Evolutionary conservation across 2,888 invertebrate genomes (phyloP).

Genomic region (Hylaea fasciaria): DNA sequence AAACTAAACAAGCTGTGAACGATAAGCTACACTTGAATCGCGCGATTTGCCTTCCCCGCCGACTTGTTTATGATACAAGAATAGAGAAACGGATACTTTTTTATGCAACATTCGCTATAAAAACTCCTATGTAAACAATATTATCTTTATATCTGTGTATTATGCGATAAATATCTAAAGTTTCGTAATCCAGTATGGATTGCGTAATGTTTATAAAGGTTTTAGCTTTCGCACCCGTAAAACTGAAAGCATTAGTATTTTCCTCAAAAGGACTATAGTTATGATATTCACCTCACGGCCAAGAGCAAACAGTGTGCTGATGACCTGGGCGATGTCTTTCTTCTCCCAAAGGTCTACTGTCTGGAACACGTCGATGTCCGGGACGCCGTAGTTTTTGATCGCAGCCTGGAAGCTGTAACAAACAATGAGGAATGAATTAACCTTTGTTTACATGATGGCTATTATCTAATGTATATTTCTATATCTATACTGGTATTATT

Average conservation of each 20-base stretch:
- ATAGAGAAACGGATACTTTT: constrained; percentile 35
- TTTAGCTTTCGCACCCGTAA: constrained; percentile 10
- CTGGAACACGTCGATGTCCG: constrained; percentile 97
- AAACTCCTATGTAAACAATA: constrained; percentile 18
- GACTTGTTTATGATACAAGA: constrained; percentile 36
- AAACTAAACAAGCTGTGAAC: constrained; percentile 70
- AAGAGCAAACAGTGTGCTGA: constrained; percentile 93
- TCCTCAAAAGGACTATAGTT: background rate
- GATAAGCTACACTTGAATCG: constrained; percentile 56
- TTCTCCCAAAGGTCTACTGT: constrained; percentile 98
- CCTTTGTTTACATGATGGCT: background rate
- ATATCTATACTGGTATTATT: too few species aligned
- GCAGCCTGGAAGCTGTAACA: constrained; percentile 91
- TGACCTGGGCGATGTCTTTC: constrained; percentile 94
- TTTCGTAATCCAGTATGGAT: too few species aligned
- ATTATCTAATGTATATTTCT: too few species aligned
- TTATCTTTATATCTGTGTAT: constrained; percentile 12
- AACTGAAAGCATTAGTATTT: background rate
- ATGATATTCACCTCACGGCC: constrained; percentile 89
- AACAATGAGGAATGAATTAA: constrained; percentile 6
- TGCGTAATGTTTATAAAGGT: constrained; percentile 14
- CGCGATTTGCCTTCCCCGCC: constrained; percentile 49
- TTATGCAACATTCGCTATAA: constrained; percentile 18
- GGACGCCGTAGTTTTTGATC: constrained; percentile 94
- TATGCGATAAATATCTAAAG: too few species aligned